Base-by-base conservation (phyloP, 1,140 invertebrate genomes). In the Muscidifurax raptorellus region DNA sequence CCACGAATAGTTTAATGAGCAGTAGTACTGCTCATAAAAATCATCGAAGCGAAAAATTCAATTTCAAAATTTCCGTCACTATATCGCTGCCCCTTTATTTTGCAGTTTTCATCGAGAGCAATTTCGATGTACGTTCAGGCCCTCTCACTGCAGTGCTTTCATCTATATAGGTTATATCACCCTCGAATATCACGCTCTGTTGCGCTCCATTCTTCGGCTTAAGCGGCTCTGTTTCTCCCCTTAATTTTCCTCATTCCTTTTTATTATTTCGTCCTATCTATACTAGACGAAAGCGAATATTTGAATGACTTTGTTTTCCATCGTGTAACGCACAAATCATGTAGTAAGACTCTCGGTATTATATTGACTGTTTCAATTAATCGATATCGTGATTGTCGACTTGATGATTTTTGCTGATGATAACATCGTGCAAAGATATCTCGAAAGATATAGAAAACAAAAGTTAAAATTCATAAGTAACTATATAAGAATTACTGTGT, bases 141-240 rank as follows among this genome's bases (percentile, higher is more conserved):
- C 36, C 10, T 18, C 18, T 59, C 30, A 13, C 25, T 18, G 71
- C 44, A 52, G 0, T 69, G 79, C 79, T 72, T 80, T 72, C 79
- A 80, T 80, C 25, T 22, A n/a, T n/a, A n/a, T n/a, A 72, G 27
- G 47, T 15, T 52, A 52, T 52, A 52, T 18, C 74, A 12, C 7
- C 59, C n/a, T 76, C 30, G 81, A 76, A 76, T 82, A 76, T 75
- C 72, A 82, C 69, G 52, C 81, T 67, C 72, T 40, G 74, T 15
- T 82, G 72, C 30, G 47, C 30, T 22, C 72, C 10, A 13, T 72
- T 59, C 72, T 82, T 82, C n/a, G 22, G 22, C 36, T 30, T 18
- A 25, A 67, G 36, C 15, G 30, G 18, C 22, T 30, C 79, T 52
- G 18, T 47, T 30, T 64, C 25, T 30, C 28, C 52, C 28, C 52